Conservation (phyloP, 2,113 vertebrate genomes). For the Melospiza georgiana region DNA sequence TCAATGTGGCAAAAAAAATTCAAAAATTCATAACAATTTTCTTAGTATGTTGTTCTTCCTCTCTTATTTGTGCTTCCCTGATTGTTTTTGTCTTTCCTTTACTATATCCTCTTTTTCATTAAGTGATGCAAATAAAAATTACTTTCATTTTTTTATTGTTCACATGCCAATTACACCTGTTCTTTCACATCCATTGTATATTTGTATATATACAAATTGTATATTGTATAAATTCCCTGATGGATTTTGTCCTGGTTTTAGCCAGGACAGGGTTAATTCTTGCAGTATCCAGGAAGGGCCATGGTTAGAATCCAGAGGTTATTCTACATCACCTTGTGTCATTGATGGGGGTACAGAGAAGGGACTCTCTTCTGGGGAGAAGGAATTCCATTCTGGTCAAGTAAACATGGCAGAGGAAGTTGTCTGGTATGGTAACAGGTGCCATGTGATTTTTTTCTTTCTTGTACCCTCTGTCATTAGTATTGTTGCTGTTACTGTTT, state of each 20-base stretch:
- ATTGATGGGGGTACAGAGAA: rapidly evolving
- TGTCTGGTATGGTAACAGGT: rapidly evolving
- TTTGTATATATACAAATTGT: no score
- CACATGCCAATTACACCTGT: neutral
- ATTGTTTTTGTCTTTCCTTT: neutral
- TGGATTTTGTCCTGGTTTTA: neutral
- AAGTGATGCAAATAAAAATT: neutral
- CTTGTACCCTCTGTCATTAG: neutral
- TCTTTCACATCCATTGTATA: neutral
- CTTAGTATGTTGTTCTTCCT: neutral
- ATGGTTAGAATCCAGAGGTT: neutral
- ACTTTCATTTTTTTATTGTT: neutral
- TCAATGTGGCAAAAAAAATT: neutral
- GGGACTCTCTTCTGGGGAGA: neutral
- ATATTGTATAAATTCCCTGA: neutral
- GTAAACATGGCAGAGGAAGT: neutral
- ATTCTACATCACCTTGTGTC: neutral
- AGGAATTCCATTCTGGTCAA: neutral
- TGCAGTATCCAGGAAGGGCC: neutral
- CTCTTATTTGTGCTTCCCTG: neutral
- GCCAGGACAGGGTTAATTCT: neutral
- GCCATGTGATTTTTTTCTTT: neutral
- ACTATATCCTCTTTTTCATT: neutral
- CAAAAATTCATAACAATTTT: neutral
- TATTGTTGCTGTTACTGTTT: neutral